Conservation (phyloP, 2,888 invertebrate species). For the Drosophila cracens region DNA sequence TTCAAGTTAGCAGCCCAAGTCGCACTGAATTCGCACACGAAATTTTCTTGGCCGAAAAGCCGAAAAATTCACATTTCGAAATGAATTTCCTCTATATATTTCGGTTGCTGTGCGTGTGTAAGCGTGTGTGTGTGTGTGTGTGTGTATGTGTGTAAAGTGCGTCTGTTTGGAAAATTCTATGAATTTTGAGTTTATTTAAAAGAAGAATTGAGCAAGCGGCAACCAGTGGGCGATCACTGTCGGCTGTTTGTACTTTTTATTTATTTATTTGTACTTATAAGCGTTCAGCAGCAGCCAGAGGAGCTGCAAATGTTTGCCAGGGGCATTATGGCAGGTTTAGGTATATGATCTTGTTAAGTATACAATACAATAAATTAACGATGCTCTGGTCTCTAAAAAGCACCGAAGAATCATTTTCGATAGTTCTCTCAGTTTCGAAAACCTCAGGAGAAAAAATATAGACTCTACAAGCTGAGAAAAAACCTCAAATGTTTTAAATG, state of each 20-base stretch:
- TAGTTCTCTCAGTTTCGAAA: constrained; percentile 18
- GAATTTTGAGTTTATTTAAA: constrained; percentile 80
- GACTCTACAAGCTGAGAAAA: background rate
- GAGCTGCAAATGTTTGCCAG: constrained; percentile 26
- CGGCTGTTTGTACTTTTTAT: constrained; percentile 57
- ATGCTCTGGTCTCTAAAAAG: background rate
- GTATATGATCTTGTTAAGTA: constrained; percentile 9
- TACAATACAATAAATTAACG: constrained; percentile 38
- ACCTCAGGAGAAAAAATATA: background rate
- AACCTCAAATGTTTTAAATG: background rate
- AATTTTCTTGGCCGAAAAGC: constrained; percentile 72
- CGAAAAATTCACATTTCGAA: constrained; percentile 78
- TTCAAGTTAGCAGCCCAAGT: constrained; percentile 85
- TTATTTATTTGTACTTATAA: constrained; percentile 58
- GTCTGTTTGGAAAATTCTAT: constrained; percentile 78
- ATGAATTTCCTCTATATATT: constrained; percentile 49
- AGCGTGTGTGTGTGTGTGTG: constrained; percentile 2
- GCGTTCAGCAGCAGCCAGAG: constrained; percentile 6
- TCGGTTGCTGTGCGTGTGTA: constrained; percentile 17
- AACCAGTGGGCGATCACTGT: constrained; percentile 53
- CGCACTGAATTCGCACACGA: constrained; percentile 85
- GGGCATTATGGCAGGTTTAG: constrained; percentile 5
- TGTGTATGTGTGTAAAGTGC: constrained; percentile 71
- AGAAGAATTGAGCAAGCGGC: constrained; percentile 67
- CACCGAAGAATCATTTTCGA: background rate